These are phyloP conservation scores for Dendropsophus ebraccatus DNA, from an alignment of 2,113 vertebrate genomes.

Conservation along the genomic window DNA sequence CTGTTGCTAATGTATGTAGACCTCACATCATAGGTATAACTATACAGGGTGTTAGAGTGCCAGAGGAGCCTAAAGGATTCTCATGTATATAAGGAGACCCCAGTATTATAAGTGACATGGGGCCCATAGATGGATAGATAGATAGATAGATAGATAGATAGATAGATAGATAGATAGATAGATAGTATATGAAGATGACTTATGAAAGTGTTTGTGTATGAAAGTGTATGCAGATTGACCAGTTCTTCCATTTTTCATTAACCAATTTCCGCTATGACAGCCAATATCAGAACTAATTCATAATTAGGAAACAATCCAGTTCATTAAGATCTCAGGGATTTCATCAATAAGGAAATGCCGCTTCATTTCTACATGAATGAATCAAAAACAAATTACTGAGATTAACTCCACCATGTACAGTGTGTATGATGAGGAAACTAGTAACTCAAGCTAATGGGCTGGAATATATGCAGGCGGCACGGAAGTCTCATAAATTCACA, in stretches of 20 bases:
- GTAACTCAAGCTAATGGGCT: constrained; percentile 33
- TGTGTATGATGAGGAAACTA: background rate
- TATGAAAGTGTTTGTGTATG: too few species aligned
- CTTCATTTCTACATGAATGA: constrained; percentile 23
- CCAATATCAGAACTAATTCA: background rate
- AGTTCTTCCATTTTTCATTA: background rate
- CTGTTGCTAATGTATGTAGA: background rate
- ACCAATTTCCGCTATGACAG: background rate
- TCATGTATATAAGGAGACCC: background rate
- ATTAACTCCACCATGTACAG: background rate
- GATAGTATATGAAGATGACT: too few species aligned
- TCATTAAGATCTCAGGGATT: constrained; percentile 1
- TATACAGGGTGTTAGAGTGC: background rate
- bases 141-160: background rate
- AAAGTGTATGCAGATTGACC: background rate
- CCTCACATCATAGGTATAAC: background rate
- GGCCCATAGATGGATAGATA: background rate
- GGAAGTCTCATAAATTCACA: constrained; percentile 12
- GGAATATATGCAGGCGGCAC: constrained; percentile 22
- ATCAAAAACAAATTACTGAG: constrained; percentile 17
- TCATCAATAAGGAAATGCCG: constrained; percentile 19
- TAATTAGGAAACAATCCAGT: constrained; percentile 17
- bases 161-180: background rate
- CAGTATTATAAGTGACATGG: background rate
- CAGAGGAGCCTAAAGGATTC: background rate